Evolutionary conservation across 1,140 invertebrate genomes (phyloP).

Genomic region (Gryllus bimaculatus): DNA sequence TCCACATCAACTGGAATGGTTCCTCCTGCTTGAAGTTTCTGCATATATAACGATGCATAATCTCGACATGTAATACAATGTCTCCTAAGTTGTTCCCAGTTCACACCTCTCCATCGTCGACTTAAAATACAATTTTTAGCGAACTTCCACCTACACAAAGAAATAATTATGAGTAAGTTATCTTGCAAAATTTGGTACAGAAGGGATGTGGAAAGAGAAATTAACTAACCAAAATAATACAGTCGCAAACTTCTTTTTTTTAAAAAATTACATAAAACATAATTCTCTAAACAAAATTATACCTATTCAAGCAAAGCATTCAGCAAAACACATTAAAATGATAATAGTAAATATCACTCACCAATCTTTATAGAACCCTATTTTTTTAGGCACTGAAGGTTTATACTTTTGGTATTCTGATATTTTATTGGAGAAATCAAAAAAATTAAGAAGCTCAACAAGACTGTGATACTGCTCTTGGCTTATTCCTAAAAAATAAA

Average conservation of each 20-base stretch:
- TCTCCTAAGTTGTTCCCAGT: constrained; percentile 76
- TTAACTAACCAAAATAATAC: too few relatives aligned
- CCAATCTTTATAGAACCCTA: constrained; percentile 75
- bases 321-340: not conserved
- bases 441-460: constrained; percentile 71
- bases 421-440: constrained; percentile 74
- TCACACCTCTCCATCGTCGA: constrained; percentile 71
- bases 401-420: constrained; percentile 75
- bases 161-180: constrained; percentile 6
- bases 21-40: constrained; percentile 57
- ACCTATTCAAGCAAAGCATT: too few relatives aligned
- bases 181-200: not conserved
- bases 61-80: constrained; percentile 65
- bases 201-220: too few relatives aligned
- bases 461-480: constrained; percentile 78
- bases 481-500: constrained; percentile 41
- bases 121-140: constrained; percentile 72
- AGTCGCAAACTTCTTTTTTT: too few relatives aligned
- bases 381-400: constrained; percentile 58
- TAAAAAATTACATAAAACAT: too few relatives aligned
- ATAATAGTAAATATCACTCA: constrained; percentile 29
- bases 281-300: too few relatives aligned
- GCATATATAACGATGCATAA: constrained; percentile 69
- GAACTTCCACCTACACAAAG: constrained; percentile 71
- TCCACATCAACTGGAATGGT: constrained; percentile 40